Percentiles rank a stretch among this genome's conserved stretches.
These are phyloP conservation scores for Nibea coibor DNA, from an alignment of 2,113 vertebrate species.

Conservation along the genomic window DNA sequence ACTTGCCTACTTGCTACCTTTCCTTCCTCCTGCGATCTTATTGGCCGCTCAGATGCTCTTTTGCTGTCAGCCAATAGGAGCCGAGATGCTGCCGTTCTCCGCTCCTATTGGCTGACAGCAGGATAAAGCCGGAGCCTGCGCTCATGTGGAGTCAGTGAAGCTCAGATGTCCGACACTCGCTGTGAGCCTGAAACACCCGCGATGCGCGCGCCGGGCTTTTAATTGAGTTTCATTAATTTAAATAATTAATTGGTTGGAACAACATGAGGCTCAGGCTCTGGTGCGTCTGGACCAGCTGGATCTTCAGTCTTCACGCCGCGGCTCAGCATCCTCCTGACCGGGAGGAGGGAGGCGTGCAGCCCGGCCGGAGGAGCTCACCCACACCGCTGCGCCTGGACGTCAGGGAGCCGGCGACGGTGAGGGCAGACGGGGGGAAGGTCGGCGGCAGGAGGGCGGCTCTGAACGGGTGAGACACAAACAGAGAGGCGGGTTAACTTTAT, in stretches of 20 bases:
- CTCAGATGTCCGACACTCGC: background rate
- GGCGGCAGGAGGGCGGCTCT: slow-evolving; percentile 16
- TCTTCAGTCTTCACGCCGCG: background rate
- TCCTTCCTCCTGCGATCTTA: background rate
- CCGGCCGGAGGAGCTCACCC: background rate
- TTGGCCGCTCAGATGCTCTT: background rate
- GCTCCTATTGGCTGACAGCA: slow-evolving; percentile 43
- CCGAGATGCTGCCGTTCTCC: background rate
- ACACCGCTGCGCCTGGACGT: background rate
- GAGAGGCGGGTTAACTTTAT: too few species aligned
- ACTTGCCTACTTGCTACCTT: background rate
- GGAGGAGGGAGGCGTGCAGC: slow-evolving; percentile 3
- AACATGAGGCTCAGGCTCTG: slow-evolving; percentile 36
- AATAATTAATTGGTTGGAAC: background rate
- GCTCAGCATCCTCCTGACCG: slow-evolving; percentile 24
- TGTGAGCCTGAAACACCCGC: slow-evolving; percentile 1
- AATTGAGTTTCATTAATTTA: too few species aligned
- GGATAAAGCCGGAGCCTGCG: background rate
- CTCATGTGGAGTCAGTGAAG: background rate
- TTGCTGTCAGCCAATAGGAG: slow-evolving; percentile 26
- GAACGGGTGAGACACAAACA: slow-evolving; percentile 38
- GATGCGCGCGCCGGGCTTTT: background rate
- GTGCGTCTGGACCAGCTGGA: slow-evolving; percentile 41
- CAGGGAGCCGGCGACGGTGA: background rate
- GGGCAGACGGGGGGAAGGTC: background rate